phyloP scores from a whole-genome alignment of 1,140 invertebrate species.

The Rhagoletis pomonella region DNA sequence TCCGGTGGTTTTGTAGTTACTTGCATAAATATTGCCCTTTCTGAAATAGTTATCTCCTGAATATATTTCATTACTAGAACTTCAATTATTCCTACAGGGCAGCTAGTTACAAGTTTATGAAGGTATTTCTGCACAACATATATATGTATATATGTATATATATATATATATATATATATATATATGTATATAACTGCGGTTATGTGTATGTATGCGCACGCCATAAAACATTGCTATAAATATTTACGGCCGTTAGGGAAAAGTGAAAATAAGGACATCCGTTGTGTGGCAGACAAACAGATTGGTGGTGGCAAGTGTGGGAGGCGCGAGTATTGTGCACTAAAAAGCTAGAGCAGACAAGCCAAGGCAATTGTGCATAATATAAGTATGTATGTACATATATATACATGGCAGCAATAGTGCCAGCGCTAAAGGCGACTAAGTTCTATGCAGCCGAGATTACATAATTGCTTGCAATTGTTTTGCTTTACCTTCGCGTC shows the following conservation, averaged over 20 bases:
- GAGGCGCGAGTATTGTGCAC: not conserved
- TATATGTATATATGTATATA: not conserved
- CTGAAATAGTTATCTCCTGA: no score
- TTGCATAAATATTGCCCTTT: no score
- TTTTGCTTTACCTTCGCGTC: not conserved
- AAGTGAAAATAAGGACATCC: constrained; percentile 51
- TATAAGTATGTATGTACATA: not conserved
- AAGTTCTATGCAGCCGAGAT: not conserved
- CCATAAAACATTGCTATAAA: constrained; percentile 23
- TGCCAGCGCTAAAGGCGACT: not conserved
- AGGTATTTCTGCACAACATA: not conserved
- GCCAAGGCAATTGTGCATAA: constrained; percentile 35
- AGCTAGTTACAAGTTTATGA: not conserved
- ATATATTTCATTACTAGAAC: no score
- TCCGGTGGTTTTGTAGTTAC: no score
- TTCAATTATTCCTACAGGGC: not conserved
- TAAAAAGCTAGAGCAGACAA: constrained; percentile 4
- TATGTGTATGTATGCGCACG: not conserved
- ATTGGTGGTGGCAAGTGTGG: not conserved
- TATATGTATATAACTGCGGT: not conserved
- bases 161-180: not conserved
- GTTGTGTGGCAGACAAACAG: not conserved
- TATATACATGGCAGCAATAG: not conserved
- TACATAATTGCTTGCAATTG: not conserved
- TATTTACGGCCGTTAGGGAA: constrained; percentile 24